Base-by-base conservation (phyloP, 2,797 vertebrate species). In the Chaetodon trifasciatus region DNA sequence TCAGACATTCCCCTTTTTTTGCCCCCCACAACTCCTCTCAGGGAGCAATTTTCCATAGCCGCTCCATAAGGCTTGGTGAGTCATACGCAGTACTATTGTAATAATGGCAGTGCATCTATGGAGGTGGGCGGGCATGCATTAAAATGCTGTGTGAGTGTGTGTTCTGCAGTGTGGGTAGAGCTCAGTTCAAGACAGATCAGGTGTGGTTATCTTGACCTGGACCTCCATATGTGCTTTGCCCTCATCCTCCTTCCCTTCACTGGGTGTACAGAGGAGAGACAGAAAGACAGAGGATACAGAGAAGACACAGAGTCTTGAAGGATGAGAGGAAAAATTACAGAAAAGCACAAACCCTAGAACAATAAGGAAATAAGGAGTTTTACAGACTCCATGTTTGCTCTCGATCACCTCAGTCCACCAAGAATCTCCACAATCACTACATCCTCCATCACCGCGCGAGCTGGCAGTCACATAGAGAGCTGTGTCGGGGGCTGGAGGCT, bases 21-120 rank as follows among this genome's bases (percentile, higher is more conserved):
- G 66, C 70, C 70, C 63, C 74, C 72, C 44, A 76, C 70, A 82
- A 80, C 76, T 87, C 70, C 5, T 90, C 80, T 82, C 69, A 60
- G 76, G 76, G 87, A 94, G 88, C 86, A 89, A 93, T 94, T 92
- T 90, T 87, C 84, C 74, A 88, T 73, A 77, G 88, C 78, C 42
- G 76, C 66, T 82, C 63, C 58, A 52, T 78, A 83, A 86, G 83
- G 82, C 80, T 87, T 52, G 88, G 88, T 84, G 87, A 91, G 80
- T 91, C 86, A 93, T 75, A 76, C 86, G 82, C 75, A 80, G 78
- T 53, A 63, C 78, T 79, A 74, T 89, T 79, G 78, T 86, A 88
- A 82, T 91, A 86, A 88, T 86, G 80, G 70, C 60, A 57, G 71
- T 28, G 47, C 74, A 77, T 89, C 73, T 79, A 85, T 86, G 77